Conservation (phyloP, 2,888 invertebrate genomes). For the Marronus borbonicus region DNA sequence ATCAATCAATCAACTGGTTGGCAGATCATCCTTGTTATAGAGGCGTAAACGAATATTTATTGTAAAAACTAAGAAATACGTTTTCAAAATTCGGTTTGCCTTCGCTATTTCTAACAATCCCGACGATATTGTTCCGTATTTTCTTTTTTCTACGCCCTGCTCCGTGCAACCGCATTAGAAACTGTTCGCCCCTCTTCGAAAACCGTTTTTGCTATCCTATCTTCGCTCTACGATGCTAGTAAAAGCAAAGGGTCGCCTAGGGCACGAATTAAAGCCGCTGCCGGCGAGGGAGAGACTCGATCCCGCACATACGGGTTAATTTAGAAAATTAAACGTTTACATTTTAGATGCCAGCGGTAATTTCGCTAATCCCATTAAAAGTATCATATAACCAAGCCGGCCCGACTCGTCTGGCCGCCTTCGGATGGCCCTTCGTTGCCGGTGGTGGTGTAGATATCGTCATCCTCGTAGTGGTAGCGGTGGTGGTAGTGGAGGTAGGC, state of each 20-base stretch:
- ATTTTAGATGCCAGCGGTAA: conserved; percentile 67
- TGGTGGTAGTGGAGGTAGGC: conserved; percentile 30
- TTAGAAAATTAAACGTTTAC: conserved; percentile 66
- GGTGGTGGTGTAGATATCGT: background rate
- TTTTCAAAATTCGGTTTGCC: too few relatives aligned
- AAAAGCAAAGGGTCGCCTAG: background rate
- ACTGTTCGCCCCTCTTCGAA: background rate
- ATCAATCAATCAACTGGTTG: too few relatives aligned
- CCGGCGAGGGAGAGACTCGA: conserved; percentile 12
- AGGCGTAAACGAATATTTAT: too few relatives aligned
- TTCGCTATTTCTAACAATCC: too few relatives aligned
- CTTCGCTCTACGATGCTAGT: background rate
- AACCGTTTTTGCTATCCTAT: background rate
- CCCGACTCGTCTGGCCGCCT: too few relatives aligned
- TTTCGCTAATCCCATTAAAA: conserved; percentile 70
- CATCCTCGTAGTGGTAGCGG: conserved; percentile 1
- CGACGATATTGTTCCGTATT: too few relatives aligned
- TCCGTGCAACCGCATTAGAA: too few relatives aligned
- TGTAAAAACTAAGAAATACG: too few relatives aligned
- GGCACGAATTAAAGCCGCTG: background rate
- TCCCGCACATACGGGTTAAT: conserved; percentile 46
- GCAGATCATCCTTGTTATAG: too few relatives aligned
- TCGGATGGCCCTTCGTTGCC: conserved; percentile 57
- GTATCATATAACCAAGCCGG: conserved; percentile 68
- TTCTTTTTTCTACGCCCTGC: too few relatives aligned